Evolutionary conservation across 2,888 invertebrate genomes (phyloP).

Genomic region (Pseudococcus longispinus): DNA sequence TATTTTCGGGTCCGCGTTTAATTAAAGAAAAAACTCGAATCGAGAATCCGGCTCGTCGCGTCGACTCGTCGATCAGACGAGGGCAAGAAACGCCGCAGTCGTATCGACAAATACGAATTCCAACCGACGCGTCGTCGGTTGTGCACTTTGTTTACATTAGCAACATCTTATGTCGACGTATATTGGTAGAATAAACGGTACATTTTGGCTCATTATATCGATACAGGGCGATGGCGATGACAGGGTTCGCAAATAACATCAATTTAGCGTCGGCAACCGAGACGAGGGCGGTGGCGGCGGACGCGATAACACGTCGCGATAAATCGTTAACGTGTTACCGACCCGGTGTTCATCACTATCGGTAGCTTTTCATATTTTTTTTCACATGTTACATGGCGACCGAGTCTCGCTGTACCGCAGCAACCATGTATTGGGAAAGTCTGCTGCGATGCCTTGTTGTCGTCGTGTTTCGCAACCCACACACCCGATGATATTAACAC

Average conservation of each 20-base stretch:
- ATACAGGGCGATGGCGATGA: neutral
- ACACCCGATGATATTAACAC: neutral
- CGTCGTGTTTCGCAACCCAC: neutral
- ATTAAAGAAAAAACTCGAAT: neutral
- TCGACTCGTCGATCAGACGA: neutral
- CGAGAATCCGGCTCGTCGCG: neutral
- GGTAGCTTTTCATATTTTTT: neutral
- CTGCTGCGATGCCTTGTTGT: neutral
- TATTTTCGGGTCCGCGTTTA: neutral
- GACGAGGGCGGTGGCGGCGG: neutral
- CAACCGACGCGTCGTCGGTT: neutral
- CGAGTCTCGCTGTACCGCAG: neutral
- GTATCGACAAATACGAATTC: no score
- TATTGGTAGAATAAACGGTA: slow-evolving; percentile 15
- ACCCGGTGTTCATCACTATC: neutral
- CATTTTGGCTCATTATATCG: slow-evolving; percentile 20
- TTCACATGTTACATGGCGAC: neutral
- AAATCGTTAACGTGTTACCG: slow-evolving; percentile 31
- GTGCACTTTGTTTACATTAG: slow-evolving; percentile 19
- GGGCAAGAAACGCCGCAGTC: neutral
- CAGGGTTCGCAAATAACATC: slow-evolving; percentile 4
- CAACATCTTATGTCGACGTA: neutral
- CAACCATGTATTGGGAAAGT: slow-evolving; percentile 2
- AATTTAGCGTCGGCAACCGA: neutral
- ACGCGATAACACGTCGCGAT: neutral